Conservation (phyloP, 2,113 vertebrate species). For the Macrotis lagotis region DNA sequence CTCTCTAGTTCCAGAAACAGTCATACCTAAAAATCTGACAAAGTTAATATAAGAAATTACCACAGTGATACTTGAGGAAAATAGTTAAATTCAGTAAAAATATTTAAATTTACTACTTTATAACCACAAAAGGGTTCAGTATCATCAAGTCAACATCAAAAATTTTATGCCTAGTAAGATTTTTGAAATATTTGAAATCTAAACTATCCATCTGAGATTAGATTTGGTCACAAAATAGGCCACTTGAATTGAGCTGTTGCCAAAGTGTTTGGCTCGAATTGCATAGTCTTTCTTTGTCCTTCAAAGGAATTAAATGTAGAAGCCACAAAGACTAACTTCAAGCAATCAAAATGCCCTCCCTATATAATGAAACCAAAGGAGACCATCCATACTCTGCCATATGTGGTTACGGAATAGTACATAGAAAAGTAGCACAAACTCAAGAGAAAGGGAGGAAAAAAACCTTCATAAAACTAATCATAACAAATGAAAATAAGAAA, state of each 20-base stretch:
- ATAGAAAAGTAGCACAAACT: neutral
- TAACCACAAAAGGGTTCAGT: neutral
- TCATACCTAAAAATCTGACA: neutral
- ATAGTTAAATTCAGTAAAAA: neutral
- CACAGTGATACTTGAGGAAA: neutral
- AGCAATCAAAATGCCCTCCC: neutral
- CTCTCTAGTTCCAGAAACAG: neutral
- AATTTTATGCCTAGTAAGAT: neutral
- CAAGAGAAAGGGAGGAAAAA: neutral
- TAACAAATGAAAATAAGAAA: neutral
- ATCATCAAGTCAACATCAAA: neutral
- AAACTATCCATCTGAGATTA: slow-evolving; percentile 4
- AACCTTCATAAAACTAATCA: neutral
- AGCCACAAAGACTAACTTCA: neutral
- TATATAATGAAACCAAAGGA: neutral
- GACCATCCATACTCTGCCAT: neutral
- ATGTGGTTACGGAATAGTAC: neutral
- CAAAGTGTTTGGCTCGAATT: neutral
- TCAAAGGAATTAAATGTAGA: slow-evolving; percentile 11
- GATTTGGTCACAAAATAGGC: slow-evolving; percentile 9
- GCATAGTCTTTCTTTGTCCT: neutral
- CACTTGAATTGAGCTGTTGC: neutral
- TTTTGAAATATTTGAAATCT: neutral
- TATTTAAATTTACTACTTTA: neutral
- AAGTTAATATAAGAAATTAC: neutral